These are phyloP conservation scores for Selene dorsalis DNA, from an alignment of 2,797 vertebrate species.

Conservation along the genomic window DNA sequence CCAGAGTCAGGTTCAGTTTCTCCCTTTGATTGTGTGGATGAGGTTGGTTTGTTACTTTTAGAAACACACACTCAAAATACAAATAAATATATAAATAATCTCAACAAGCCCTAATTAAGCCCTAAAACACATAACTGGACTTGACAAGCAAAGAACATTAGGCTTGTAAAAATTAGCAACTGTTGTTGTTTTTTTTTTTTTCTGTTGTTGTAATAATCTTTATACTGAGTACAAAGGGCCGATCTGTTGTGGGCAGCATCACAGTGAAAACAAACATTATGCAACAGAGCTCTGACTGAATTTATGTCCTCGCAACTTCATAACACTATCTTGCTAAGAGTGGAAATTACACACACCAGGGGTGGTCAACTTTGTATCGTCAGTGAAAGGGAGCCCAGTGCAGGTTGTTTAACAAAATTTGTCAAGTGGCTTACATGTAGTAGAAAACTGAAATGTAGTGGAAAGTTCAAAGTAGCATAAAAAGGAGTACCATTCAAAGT, in stretches of 20 bases:
- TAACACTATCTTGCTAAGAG: too few relatives aligned
- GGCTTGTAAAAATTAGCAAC: not conserved
- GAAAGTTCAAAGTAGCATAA: too few relatives aligned
- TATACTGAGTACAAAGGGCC: not conserved
- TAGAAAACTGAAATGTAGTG: too few relatives aligned
- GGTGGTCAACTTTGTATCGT: too few relatives aligned
- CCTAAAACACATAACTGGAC: not conserved
- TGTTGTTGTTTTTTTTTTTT: not conserved
- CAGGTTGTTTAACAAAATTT: too few relatives aligned
- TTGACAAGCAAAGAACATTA: not conserved
- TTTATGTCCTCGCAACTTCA: slow-evolving; percentile 9
- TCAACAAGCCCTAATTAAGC: not conserved
- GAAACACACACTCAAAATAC: not conserved
- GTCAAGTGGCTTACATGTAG: too few relatives aligned
- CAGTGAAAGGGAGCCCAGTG: too few relatives aligned
- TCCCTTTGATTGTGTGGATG: not conserved
- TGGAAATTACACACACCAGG: too few relatives aligned
- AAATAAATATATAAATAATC: not conserved
- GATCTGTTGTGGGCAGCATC: not conserved
- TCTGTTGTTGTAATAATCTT: not conserved
- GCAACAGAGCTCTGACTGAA: slow-evolving; percentile 1
- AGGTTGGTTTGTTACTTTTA: not conserved
- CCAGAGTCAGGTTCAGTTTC: slow-evolving; percentile 17
- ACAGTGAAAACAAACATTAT: slow-evolving; percentile 1
- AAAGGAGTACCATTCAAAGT: too few relatives aligned